Base-by-base conservation (phyloP, 2,888 invertebrate species). In the Petrophora chlorosata region DNA sequence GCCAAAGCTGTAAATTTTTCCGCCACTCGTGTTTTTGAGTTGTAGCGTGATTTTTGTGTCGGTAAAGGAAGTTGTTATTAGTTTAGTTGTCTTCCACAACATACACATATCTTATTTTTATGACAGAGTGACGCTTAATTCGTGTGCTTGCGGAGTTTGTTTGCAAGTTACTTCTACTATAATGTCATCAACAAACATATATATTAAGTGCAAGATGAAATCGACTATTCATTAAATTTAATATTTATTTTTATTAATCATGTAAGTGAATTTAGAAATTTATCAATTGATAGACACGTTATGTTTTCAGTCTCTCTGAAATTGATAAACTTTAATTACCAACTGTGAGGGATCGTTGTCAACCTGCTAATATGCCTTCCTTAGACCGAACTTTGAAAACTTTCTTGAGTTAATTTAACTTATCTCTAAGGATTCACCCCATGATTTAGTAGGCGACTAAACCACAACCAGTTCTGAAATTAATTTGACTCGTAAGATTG, bases 1-100 rank as follows among this genome's bases (percentile, higher is more conserved):
- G 66, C 70, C 68, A 73, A 67, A 63, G 71, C 67, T 73, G 71
- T 79, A 80, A 76, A 66, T 78, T 78, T 72, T 78, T 70, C 66
- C 65, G 62, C 61, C 55, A 69, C 70, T 73, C 61, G 60, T 62
- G 57, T 61, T 70, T n/a, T 71, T 61, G 61, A 65, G 58, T 63
- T 68, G 61, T 67, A 61, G 60, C 53, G 47, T 63, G 63, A 51
- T 57, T 57, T 55, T 47, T 48, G 44, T 60, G 53, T 19, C 51
- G 48, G 47, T 42, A 54, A 47, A n/a, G 52, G 44, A 44, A 50
- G 53, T 57, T 56, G 53, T 42, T 60, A 58, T 59, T 55, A 55
- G 60, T 55, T 33, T 55, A 35, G 49, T 61, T 48, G 42, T 42
- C 36, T 33, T 7, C 35, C 48, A 32, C 8, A 22, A 26, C 19